Evolutionary conservation across 2,888 invertebrate species (phyloP).

Genomic region (Harpalus rubripes): DNA sequence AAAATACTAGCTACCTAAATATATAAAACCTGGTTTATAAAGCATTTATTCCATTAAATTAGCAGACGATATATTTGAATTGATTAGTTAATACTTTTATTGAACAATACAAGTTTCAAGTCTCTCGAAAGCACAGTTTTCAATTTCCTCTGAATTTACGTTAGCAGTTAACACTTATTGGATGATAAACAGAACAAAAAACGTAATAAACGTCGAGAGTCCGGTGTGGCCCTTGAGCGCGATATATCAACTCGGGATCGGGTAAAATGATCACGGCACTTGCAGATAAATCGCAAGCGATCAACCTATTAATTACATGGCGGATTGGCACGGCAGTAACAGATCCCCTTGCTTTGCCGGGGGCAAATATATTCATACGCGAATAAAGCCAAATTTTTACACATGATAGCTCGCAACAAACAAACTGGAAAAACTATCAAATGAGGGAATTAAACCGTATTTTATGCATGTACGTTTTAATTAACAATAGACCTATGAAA

Average conservation of each 20-base stretch:
- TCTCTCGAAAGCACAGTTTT: neutral
- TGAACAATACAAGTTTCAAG: neutral
- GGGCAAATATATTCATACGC: neutral
- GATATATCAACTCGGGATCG: constrained; percentile 51
- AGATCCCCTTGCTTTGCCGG: neutral
- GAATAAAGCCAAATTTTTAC: constrained; percentile 50
- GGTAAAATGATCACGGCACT: constrained; percentile 60
- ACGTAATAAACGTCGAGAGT: constrained; percentile 30
- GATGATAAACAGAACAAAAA: constrained; percentile 59
- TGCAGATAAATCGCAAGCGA: constrained; percentile 55
- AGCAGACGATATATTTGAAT: no score
- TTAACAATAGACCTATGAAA: neutral
- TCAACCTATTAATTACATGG: constrained; percentile 57
- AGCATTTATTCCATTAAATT: no score
- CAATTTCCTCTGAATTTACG: neutral
- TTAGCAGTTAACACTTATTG: constrained; percentile 31
- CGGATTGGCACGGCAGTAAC: constrained; percentile 43
- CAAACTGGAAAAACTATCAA: constrained; percentile 42
- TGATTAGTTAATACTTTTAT: no score
- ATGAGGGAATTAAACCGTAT: neutral
- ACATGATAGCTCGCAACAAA: constrained; percentile 55
- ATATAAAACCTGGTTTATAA: no score
- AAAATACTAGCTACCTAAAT: no score
- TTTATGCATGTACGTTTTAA: neutral
- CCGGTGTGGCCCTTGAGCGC: constrained; percentile 44